Evolutionary conservation across 2,888 invertebrate species (phyloP), one percentile per base, ranked within the genome.

Genomic region (Ectemnius continuus): DNA sequence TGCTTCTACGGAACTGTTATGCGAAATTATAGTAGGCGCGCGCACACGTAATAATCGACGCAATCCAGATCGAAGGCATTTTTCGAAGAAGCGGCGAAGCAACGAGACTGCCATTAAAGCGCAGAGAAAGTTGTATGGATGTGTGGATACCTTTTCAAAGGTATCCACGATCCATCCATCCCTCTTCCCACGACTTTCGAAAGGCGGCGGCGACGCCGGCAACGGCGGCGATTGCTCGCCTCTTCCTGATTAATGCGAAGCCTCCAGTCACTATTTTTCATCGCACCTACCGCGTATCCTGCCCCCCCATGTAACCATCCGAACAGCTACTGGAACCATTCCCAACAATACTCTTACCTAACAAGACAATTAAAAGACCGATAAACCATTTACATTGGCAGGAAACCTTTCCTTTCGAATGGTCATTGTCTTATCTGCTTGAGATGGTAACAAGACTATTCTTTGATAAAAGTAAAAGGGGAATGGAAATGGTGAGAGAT

Each of bases 101-200:
- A 71, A 73, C 61, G 56, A 69, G 70, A n/a, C 20, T 36, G 11
- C 60, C 14, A 48, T 73, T 69, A 73, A 75, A 66, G 66, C 67
- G 63, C 73, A 67, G 73, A 74, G 73, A 76, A 76, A 76, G 76
- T 70, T 20, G 6, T 8, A 11, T 11, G 36, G 4, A 36, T 36
- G 36, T 11, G 58, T 60, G 28, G 68, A 70, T 70, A 74, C 59
- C 8, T 70, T 75, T 73, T 58, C 68, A 73, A 69, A 45, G 61
- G 56, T 36, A 74, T 23, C 23, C 70, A 62, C 52, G 4, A 52
- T 47, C 47, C 47, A 66, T 75, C 66, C 62, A 74, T 67, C 63
- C 70, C 67, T 76, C 73, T 74, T 76, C 76, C 63, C 73, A 76
- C 63, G 67, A 76, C 69, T 74, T 74, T 76, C 76, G 67, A 76